Base-by-base conservation (phyloP, 2,113 vertebrate species). In the Hymenochirus boettgeri region DNA sequence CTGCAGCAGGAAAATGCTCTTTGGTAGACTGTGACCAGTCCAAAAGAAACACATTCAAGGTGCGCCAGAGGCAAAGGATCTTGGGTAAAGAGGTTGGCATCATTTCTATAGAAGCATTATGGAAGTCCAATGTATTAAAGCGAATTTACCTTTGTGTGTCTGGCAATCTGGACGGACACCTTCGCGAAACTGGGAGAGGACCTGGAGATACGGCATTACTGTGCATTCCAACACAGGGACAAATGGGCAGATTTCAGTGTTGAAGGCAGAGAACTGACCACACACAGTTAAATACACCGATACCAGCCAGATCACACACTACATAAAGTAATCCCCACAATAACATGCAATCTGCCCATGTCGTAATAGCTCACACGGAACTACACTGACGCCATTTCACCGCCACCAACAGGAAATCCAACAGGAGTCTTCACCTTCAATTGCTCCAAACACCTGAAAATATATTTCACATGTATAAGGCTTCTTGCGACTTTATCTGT, bases 171-270 rank as follows among this genome's bases (percentile, higher is more conserved):
- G 89, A 3, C 96, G 79, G 29, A 99, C 91, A 0, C 77, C 78
- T 73, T 95, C 94, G 72, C 96, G 86, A 84, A 99, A 98, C 18
- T 95, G 89, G 0, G 96, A 95, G 57, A 99, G 75, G 6, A 89
- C 91, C 1, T 88, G 76, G 12, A 99, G 89, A 75, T 93, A 99
- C 0, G 96, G 96, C 93, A 96, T 92, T 75, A 97, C 89, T 0
- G 86, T 89, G 79, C 82, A 79, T 81, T 99, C 96, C 62, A 96
- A 77, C 96, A 98, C 0, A 62, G 54, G 42, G 27, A 3, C 1
- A n/a, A 42, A 17, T 13, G 39, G 17, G 17, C 37, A 39, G n/a
- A 31, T 31, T 31, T 31, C n/a, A n/a, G n/a, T n/a, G n/a, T n/a
- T n/a, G n/a, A n/a, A 35, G 10, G 10, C 29, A 31, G 10, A 35